These are phyloP conservation scores for Nasonovia ribisnigri DNA, from an alignment of 2,888 invertebrate species.

Conservation along the genomic window DNA sequence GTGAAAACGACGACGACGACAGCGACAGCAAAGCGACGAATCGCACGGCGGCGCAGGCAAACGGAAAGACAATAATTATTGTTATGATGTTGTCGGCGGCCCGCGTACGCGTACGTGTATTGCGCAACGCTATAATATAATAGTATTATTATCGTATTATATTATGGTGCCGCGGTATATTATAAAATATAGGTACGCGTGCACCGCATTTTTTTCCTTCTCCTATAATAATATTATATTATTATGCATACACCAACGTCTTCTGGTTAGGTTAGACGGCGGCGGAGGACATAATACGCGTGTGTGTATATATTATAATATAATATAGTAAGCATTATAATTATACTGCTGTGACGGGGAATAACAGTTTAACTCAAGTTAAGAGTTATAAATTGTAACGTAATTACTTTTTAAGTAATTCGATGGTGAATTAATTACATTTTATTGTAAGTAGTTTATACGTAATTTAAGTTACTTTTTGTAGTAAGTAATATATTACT, in stretches of 20 bases:
- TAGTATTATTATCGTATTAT: neutral
- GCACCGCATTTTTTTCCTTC: neutral
- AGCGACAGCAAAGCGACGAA: neutral
- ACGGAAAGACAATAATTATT: constrained; percentile 53
- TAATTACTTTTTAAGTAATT: too few species aligned
- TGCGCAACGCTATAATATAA: constrained; percentile 18
- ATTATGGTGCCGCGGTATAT: neutral
- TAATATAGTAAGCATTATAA: neutral
- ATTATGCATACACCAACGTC: neutral
- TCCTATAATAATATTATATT: neutral
- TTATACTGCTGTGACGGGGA: neutral
- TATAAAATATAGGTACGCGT: neutral
- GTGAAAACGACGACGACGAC: neutral
- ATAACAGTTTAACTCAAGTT: too few species aligned
- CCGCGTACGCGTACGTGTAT: neutral
- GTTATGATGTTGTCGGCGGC: constrained; percentile 7
- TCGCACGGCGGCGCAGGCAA: constrained; percentile 1
- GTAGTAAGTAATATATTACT: too few species aligned
- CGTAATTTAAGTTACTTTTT: too few species aligned
- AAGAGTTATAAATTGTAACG: too few species aligned
- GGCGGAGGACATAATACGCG: neutral
- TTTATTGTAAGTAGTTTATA: too few species aligned
- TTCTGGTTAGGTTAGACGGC: neutral
- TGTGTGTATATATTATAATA: neutral
- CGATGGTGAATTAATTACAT: too few species aligned